Base-by-base conservation (phyloP, 2,888 invertebrate genomes). In the Aporophyla lueneburgensis region DNA sequence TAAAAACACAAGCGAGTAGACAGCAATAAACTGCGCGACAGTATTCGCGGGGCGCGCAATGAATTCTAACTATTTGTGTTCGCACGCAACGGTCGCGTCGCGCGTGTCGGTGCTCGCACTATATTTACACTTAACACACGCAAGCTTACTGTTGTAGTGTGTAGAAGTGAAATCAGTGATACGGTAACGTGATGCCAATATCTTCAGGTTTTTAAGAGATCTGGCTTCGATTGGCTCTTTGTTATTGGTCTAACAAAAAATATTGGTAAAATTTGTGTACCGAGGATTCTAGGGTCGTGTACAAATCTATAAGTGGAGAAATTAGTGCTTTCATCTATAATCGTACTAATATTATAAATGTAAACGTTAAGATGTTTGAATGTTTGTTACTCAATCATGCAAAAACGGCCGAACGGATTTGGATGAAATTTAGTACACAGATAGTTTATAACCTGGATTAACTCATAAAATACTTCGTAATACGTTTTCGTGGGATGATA, bases 31-130 rank as follows among this genome's bases (percentile, higher is more conserved):
- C 74, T 81, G 78, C 68, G 81, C 80, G 80, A 88, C 86, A 86
- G 85, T 87, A 84, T 86, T 86, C 86, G 79, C 80, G 83, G 73
- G 72, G 81, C 83, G 83, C 86, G 88, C 86, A 82, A 84, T 90
- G 90, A 90, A 89, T 89, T 85, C 87, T 83, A 87, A 89, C 86
- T 81, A 86, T 86, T 87, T 84, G 79, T 70, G 83, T 85, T 78
- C 78, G 71, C 88, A 88, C 87, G 88, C 88, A 79, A 88, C 74
- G 61, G 53, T 7, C 58, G 63, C 67, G 71, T 56, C 62, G 66
- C 59, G 56, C 51, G 67, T 49, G 74, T 33, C 27, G 24, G 0
- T 33, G 19, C 63, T 77, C 78, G 76, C 78, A 46, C 72, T 74
- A 58, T 68, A 69, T 83, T 87, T 84, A 85, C 83, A 83, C 83